Conservation (phyloP, 1,140 invertebrate genomes). For the Drosophila aff. region DNA sequence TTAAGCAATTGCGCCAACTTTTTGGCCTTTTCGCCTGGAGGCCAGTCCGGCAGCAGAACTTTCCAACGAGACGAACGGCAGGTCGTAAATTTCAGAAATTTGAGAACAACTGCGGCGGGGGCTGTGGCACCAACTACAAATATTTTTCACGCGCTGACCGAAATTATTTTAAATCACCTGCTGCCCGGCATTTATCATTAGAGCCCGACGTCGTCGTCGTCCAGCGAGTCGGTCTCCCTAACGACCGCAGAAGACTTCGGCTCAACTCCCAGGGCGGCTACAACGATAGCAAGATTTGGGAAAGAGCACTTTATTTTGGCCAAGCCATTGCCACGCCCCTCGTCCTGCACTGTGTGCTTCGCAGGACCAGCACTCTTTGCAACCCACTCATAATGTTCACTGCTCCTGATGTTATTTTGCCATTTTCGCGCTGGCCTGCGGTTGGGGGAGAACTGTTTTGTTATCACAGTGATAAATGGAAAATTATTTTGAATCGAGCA, state of each 20-base stretch:
- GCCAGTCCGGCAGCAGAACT: slow-evolving; percentile 11
- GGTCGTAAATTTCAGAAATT: slow-evolving; percentile 78
- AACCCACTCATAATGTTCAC: slow-evolving; percentile 63
- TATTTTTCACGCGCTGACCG: slow-evolving; percentile 75
- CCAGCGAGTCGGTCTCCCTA: slow-evolving; percentile 38
- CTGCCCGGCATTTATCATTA: slow-evolving; percentile 83
- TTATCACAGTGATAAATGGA: slow-evolving; percentile 84
- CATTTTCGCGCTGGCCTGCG: slow-evolving; percentile 68
- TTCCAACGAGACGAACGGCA: slow-evolving; percentile 55
- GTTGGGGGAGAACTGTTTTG: slow-evolving; percentile 72
- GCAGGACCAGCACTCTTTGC: slow-evolving; percentile 10
- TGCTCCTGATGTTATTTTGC: slow-evolving; percentile 73
- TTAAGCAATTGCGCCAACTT: slow-evolving; percentile 62
- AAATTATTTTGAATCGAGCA: slow-evolving; percentile 84
- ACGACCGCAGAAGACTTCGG: slow-evolving; percentile 56
- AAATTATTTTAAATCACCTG: slow-evolving; percentile 84
- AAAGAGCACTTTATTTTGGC: slow-evolving; percentile 77
- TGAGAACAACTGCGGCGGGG: slow-evolving; percentile 65
- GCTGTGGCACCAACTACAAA: slow-evolving; percentile 28
- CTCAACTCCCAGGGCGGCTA: slow-evolving; percentile 54
- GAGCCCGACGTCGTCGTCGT: slow-evolving; percentile 11
- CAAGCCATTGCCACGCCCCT: slow-evolving; percentile 64
- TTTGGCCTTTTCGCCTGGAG: slow-evolving; percentile 41
- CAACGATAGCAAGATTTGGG: slow-evolving; percentile 67
- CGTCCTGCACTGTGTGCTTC: slow-evolving; percentile 21